These are phyloP conservation scores for Ammodramus savannarum DNA, from an alignment of 2,113 vertebrate genomes.

Conservation along the genomic window DNA sequence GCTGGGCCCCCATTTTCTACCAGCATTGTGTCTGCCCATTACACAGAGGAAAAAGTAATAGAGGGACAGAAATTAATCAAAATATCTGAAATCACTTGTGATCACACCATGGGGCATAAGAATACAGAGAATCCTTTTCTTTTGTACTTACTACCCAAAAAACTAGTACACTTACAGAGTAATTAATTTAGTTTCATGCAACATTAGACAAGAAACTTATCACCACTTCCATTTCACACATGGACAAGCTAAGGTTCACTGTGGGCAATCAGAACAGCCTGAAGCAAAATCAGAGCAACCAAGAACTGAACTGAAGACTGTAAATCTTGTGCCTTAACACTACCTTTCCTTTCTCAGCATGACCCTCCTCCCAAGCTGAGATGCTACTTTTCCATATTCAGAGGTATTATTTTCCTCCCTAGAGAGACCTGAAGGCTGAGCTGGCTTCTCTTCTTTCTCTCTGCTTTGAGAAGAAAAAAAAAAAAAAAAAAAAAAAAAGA, in stretches of 20 bases:
- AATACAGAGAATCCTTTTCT: not conserved
- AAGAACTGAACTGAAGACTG: not conserved
- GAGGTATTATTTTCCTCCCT: slow-evolving; percentile 32
- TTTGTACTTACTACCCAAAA: not conserved
- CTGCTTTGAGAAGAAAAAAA: not conserved
- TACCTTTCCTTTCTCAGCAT: slow-evolving; percentile 11
- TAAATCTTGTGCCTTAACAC: not conserved
- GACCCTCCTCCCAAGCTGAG: slow-evolving; percentile 3
- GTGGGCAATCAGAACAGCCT: not conserved
- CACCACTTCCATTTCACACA: slow-evolving; percentile 15
- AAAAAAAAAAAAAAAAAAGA: not conserved
- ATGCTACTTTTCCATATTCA: slow-evolving; percentile 32
- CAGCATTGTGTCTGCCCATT: not conserved
- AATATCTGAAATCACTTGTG: not conserved
- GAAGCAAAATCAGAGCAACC: not conserved
- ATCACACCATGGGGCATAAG: not conserved
- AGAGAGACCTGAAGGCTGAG: slow-evolving; percentile 43
- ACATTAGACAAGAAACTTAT: not conserved
- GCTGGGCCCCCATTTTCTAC: not conserved
- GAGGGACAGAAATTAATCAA: not conserved
- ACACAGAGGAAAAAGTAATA: not conserved
- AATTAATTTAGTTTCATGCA: slow-evolving; percentile 28
- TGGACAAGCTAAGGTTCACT: not conserved
- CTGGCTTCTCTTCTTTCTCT: slow-evolving; percentile 23
- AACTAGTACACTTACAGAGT: not conserved